Base-by-base conservation (phyloP, 2,113 vertebrate genomes). In the Notothenia rossii region DNA sequence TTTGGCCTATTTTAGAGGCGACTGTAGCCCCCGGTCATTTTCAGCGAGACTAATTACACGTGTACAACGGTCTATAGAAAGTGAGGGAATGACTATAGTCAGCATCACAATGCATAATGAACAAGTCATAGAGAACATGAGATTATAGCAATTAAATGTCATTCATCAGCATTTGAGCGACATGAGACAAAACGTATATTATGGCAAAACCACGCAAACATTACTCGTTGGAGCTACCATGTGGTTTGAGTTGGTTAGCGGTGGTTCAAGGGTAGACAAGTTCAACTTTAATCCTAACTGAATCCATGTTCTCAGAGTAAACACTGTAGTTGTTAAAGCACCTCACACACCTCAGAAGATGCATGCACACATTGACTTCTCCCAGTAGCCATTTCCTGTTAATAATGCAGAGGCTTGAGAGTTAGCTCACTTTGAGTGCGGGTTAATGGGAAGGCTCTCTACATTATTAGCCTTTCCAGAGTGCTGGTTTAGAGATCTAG, bases 401-500 rank as follows among this genome's bases (percentile, higher is more conserved):
- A 55, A 40, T 7, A 25, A 45, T 45, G 56, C 29, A 29, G 29
- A 29, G 29, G 29, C 63, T 40, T 18, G 60, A 65, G 25, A 64
- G 54, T 33, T 66, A 54, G 65, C 25, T 59, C 46, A 68, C 25
- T 68, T 50, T 66, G 69, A 85, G 72, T 66, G 68, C 61, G 22
- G 67, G 50, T 76, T 83, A 75, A 86, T 77, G 50, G 69, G 1
- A 18, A 66, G 40, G 60, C 14, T 56, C 71, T 71, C 45, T 17
- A 14, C 53, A 59, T 50, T 22, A 76, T 84, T 85, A 83, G 69
- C 51, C 18, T 84, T 83, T 79, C 50, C 25, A 77, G 45, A 51
- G 54, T 71, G 66, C 58, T 54, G 22, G 48, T 61, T 66, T 18
- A 75, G 76, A 80, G 58, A 59, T 22, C 75, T 50, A 46, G 36